A percentile compares a stretch with the other conserved stretches of the same genome.
These are phyloP conservation scores for Tolmerus cingulatus DNA, from an alignment of 2,888 invertebrate species.

Conservation along the genomic window DNA sequence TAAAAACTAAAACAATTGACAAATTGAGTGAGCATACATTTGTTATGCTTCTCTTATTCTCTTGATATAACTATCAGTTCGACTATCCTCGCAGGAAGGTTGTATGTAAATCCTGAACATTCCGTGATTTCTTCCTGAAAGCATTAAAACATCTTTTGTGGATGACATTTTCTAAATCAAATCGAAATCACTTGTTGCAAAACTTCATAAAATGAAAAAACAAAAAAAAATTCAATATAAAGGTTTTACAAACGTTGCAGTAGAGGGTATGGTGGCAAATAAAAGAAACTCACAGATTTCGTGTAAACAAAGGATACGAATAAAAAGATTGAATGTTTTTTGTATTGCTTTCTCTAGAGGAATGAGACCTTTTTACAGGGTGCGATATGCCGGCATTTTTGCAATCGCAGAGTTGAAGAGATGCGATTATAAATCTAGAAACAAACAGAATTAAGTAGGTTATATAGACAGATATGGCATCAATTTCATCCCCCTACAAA, in stretches of 20 bases:
- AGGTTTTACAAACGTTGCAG: background rate
- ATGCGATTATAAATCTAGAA: background rate
- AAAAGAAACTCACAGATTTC: background rate
- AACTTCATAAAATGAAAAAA: no score
- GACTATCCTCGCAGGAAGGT: background rate
- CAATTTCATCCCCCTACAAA: background rate
- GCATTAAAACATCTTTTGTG: background rate
- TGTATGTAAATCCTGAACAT: background rate
- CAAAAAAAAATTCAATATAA: background rate
- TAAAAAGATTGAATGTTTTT: background rate
- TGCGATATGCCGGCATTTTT: background rate
- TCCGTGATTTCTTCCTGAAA: no score
- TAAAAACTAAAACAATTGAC: no score
- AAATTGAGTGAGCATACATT: no score
- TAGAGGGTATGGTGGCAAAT: no score
- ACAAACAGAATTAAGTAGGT: conserved; percentile 1
- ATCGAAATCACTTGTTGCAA: no score
- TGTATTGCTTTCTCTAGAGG: no score
- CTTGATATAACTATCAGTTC: no score
- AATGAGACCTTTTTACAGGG: background rate
- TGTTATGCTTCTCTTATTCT: no score
- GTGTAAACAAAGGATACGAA: background rate
- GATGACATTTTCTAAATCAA: no score
- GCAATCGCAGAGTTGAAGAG: background rate
- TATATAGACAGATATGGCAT: background rate